Evolutionary conservation across 2,888 invertebrate genomes (phyloP).

Genomic region (Reticulitermes lucifugus): DNA sequence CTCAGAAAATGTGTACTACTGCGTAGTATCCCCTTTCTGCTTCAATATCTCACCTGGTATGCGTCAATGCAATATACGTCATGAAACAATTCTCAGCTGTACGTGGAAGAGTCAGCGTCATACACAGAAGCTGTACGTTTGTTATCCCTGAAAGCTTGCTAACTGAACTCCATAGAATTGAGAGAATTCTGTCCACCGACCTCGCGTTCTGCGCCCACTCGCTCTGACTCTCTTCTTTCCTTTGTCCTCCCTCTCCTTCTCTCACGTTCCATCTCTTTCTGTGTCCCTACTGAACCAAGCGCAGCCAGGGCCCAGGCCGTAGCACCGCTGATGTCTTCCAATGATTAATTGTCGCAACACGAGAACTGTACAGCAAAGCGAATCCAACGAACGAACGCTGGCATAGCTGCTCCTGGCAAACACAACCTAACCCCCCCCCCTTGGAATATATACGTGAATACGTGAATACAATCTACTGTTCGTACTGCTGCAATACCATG

Average conservation of each 20-base stretch:
- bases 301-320: neutral
- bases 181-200: neutral
- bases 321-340: constrained; percentile 22
- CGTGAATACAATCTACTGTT: neutral
- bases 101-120: neutral
- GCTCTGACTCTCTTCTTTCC: neutral
- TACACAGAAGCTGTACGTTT: neutral
- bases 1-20: no score
- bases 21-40: no score
- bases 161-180: neutral
- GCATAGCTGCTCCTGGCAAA: neutral
- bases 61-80: constrained; percentile 7
- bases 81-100: constrained; percentile 5
- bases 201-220: neutral
- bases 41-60: neutral
- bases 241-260: neutral
- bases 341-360: constrained; percentile 33
- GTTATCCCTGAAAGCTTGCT: neutral
- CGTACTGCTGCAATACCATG: neutral
- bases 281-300: neutral
- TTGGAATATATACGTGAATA: neutral
- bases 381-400: neutral
- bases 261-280: neutral
- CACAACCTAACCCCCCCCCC: neutral
- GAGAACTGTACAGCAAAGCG: constrained; percentile 4